phyloP scores from a whole-genome alignment of 2,888 invertebrate species.

The Drosophila prolongata region DNA sequence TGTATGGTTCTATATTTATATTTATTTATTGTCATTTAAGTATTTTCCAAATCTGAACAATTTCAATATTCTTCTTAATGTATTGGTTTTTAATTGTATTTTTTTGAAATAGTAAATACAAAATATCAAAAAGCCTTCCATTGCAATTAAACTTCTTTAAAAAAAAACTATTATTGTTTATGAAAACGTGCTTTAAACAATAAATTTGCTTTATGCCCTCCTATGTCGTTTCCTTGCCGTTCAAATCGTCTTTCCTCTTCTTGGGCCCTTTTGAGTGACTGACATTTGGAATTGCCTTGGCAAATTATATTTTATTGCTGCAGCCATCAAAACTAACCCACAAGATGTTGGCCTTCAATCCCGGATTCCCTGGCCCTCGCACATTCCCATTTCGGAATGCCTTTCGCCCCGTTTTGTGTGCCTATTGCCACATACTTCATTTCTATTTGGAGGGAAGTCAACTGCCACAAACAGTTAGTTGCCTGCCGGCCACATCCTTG shows the following conservation, averaged over 20 bases:
- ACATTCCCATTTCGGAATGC: background rate
- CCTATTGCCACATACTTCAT: constrained; percentile 66
- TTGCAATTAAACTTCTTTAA: too few species aligned
- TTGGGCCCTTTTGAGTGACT: constrained; percentile 27
- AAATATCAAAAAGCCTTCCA: too few species aligned
- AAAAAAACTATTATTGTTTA: background rate
- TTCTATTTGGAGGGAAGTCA: constrained; percentile 49
- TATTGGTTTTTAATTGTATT: too few species aligned
- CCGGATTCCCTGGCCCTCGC: background rate
- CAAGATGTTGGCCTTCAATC: constrained; percentile 49
- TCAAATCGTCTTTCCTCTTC: too few species aligned
- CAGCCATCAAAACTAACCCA: constrained; percentile 50
- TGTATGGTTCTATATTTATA: too few species aligned
- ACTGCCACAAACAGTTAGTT: constrained; percentile 68
- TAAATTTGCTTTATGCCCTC: background rate
- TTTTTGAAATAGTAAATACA: too few species aligned
- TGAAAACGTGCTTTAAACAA: background rate
- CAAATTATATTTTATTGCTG: constrained; percentile 55
- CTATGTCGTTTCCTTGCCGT: too few species aligned
- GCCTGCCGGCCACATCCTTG: constrained; percentile 49
- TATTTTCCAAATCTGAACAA: too few species aligned
- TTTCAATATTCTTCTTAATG: too few species aligned
- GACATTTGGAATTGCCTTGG: constrained; percentile 43
- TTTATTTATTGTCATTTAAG: too few species aligned
- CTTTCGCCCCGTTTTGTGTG: constrained; percentile 9